Evolutionary conservation across 2,888 invertebrate species (phyloP).

Genomic region (Sisyra nigra): DNA sequence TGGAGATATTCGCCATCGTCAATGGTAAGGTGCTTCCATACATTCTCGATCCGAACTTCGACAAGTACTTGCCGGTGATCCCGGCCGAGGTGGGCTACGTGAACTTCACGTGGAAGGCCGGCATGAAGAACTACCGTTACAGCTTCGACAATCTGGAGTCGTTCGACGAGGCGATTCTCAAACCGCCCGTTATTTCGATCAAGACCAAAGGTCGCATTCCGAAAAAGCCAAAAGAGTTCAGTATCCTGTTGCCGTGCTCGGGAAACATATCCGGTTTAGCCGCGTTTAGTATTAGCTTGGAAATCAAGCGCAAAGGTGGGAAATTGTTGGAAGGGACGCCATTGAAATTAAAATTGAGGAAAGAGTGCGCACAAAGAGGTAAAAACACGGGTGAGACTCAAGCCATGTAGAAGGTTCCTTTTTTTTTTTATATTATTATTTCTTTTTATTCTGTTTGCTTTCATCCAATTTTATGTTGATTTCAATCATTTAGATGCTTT

Average conservation of each 20-base stretch:
- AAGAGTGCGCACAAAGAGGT: constrained; percentile 90
- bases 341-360: constrained; percentile 68
- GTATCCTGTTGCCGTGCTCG: constrained; percentile 71
- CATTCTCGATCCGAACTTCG: constrained; percentile 78
- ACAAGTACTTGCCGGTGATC: constrained; percentile 75
- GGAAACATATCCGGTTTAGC: constrained; percentile 80
- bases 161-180: constrained; percentile 65
- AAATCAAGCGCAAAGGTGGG: constrained; percentile 66
- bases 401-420: constrained; percentile 5
- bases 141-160: constrained; percentile 76
- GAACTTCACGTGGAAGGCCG: constrained; percentile 83
- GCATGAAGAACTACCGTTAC: constrained; percentile 64
- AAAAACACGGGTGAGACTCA: constrained; percentile 33
- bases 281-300: constrained; percentile 71
- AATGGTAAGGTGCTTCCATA: constrained; percentile 76
- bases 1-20: constrained; percentile 79
- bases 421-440: constrained; percentile 7
- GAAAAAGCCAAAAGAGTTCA: constrained; percentile 76
- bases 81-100: constrained; percentile 84
- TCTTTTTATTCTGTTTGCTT: neutral
- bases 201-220: constrained; percentile 75
- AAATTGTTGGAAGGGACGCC: constrained; percentile 75
- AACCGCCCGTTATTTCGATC: constrained; percentile 77
- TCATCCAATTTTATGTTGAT: neutral
- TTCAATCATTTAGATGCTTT: too few species aligned